These are phyloP conservation scores for Endotricha flammealis DNA, from an alignment of 2,888 invertebrate genomes.

Conservation along the genomic window DNA sequence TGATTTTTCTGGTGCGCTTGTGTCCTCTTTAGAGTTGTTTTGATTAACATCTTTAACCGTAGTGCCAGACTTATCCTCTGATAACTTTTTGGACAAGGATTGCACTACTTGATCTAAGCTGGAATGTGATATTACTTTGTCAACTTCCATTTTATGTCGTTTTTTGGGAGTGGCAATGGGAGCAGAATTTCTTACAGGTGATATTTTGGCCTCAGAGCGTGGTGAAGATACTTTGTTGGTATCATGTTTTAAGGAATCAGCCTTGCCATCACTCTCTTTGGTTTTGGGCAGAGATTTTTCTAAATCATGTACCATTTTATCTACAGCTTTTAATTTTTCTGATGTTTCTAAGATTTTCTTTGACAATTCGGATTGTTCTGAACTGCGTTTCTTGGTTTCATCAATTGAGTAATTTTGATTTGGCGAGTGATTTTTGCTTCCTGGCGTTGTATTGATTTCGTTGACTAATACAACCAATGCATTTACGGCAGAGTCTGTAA, in stretches of 20 bases:
- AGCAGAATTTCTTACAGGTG: constrained; percentile 56
- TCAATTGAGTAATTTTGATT: constrained; percentile 38
- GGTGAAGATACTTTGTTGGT: constrained; percentile 52
- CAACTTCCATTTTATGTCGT: constrained; percentile 82
- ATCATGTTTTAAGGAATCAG: constrained; percentile 49
- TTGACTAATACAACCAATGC: constrained; percentile 33
- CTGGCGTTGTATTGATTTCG: constrained; percentile 32
- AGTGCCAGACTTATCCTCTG: constrained; percentile 53
- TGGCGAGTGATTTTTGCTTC: constrained; percentile 33
- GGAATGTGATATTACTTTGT: constrained; percentile 57
- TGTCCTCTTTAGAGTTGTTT: constrained; percentile 47
- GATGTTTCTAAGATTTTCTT: constrained; percentile 73
- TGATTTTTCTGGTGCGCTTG: constrained; percentile 38
- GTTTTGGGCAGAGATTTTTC: constrained; percentile 65
- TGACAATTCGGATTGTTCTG: constrained; percentile 68
- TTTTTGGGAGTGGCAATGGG: constrained; percentile 85
- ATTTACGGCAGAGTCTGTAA: constrained; percentile 27
- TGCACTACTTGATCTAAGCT: constrained; percentile 70
- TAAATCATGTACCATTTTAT: constrained; percentile 68
- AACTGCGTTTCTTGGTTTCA: constrained; percentile 57
- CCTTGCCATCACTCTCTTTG: constrained; percentile 53
- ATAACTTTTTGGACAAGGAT: constrained; percentile 67
- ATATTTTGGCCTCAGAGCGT: constrained; percentile 53
- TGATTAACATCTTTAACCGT: constrained; percentile 47
- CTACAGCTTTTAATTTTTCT: constrained; percentile 70